A percentile compares a stretch with the other conserved stretches of the same genome.
Conservation (phyloP, 2,888 invertebrate genomes). For the Lycia hirtaria region DNA sequence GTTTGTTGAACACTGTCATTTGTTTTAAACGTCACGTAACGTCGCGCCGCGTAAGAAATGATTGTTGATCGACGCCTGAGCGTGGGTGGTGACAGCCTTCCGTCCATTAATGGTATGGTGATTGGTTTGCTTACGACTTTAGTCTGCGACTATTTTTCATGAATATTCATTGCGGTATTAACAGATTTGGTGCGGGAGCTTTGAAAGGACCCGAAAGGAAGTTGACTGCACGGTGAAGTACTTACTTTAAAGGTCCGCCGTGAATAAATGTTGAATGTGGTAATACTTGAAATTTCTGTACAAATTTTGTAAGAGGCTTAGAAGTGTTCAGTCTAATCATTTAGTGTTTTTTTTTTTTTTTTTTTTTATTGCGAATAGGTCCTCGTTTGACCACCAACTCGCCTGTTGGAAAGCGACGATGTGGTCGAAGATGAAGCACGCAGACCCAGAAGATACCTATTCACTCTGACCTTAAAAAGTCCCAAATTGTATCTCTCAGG, state of each 20-base stretch:
- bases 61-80: slow-evolving; percentile 31
- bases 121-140: slow-evolving; percentile 40
- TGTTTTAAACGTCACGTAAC: slow-evolving; percentile 50
- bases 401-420: too few species aligned
- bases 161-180: slow-evolving; percentile 43
- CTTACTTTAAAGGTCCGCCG: slow-evolving; percentile 13
- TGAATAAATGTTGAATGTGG: slow-evolving; percentile 7
- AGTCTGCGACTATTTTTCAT: slow-evolving; percentile 45
- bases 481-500: too few species aligned
- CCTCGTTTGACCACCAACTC: too few species aligned
- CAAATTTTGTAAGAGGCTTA: too few species aligned
- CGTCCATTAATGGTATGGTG: slow-evolving; percentile 41
- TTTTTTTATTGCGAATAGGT: too few species aligned
- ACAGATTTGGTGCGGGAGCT: slow-evolving; percentile 34
- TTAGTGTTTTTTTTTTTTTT: too few species aligned
- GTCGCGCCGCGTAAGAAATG: slow-evolving; percentile 22
- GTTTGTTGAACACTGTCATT: slow-evolving; percentile 45
- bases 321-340: too few species aligned
- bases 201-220: slow-evolving; percentile 35
- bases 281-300: not conserved
- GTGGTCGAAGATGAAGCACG: too few species aligned
- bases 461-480: too few species aligned
- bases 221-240: slow-evolving; percentile 25
- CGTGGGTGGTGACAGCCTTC: slow-evolving; percentile 40
- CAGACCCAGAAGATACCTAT: too few species aligned